phyloP scores from a whole-genome alignment of 2,113 vertebrate genomes.

The Calidris pygmaea region DNA sequence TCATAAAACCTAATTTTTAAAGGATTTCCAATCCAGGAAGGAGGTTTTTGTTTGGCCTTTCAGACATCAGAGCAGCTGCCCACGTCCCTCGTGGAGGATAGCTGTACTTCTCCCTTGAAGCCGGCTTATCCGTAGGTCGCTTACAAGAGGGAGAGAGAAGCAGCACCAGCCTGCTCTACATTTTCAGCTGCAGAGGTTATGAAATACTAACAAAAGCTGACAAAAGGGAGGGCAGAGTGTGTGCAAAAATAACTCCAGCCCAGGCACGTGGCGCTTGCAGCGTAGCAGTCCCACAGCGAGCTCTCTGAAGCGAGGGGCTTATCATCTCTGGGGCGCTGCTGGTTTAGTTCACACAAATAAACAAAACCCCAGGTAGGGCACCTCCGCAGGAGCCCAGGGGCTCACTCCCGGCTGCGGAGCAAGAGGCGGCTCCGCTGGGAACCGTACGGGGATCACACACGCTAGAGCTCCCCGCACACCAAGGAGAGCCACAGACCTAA shows the following conservation, averaged over 20 bases:
- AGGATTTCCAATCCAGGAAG: background rate
- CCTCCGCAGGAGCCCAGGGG: background rate
- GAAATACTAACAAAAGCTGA: background rate
- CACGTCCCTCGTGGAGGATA: fast-evolving
- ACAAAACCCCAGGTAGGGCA: too few species aligned
- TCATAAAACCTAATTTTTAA: background rate
- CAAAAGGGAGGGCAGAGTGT: background rate
- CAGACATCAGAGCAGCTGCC: background rate
- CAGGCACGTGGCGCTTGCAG: fast-evolving
- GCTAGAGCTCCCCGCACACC: background rate
- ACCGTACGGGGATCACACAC: fast-evolving
- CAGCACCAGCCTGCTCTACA: background rate
- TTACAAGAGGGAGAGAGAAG: background rate
- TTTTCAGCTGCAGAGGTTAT: background rate
- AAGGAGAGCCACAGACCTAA: background rate
- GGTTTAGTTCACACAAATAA: background rate
- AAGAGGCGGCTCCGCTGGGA: background rate
- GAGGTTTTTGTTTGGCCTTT: background rate
- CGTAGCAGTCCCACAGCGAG: fast-evolving
- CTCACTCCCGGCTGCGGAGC: background rate
- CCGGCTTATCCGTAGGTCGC: background rate
- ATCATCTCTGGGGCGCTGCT: background rate
- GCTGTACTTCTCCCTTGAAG: background rate
- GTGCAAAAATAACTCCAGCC: background rate
- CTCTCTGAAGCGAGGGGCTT: background rate